Conservation (phyloP, 2,888 invertebrate species). For the Suillia variegata region DNA sequence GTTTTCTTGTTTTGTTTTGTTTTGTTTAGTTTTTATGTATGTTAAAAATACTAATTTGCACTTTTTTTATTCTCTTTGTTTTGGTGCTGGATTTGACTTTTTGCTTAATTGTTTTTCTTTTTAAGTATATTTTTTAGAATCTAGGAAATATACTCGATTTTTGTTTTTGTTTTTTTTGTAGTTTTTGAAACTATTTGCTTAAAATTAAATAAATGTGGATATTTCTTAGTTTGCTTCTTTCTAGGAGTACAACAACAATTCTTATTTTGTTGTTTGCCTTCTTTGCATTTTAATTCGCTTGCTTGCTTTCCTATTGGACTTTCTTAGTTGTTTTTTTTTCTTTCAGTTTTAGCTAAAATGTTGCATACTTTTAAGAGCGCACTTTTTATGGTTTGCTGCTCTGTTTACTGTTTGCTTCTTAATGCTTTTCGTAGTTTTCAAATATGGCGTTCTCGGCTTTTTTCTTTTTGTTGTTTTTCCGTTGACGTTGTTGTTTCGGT, state of each 20-base stretch:
- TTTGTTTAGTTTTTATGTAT: neutral
- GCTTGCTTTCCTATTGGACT: slow-evolving; percentile 12
- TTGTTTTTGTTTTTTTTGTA: slow-evolving; percentile 18
- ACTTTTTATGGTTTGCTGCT: neutral
- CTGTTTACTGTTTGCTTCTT: no score
- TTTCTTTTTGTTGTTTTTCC: no score
- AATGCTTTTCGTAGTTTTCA: no score
- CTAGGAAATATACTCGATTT: neutral
- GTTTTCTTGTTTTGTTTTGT: neutral
- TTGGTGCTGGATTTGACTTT: slow-evolving; percentile 10
- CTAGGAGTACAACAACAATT: slow-evolving; percentile 2
- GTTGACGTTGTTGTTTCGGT: no score
- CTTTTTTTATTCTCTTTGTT: slow-evolving; percentile 9
- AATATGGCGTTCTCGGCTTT: neutral
- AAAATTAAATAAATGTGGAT: slow-evolving; percentile 20
- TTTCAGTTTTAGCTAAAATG: slow-evolving; percentile 5
- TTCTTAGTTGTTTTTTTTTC: slow-evolving; percentile 8
- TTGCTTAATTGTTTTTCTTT: slow-evolving; percentile 6
- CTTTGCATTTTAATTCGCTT: slow-evolving; percentile 11
- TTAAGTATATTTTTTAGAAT: slow-evolving; percentile 10
- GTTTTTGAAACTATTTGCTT: slow-evolving; percentile 35
- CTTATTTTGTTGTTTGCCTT: slow-evolving; percentile 2
- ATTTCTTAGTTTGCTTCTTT: no score
- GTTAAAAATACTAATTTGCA: slow-evolving; percentile 12
- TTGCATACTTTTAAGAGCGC: neutral